Evolutionary conservation across 2,888 invertebrate species (phyloP), one percentile per base, ranked within the genome.

Genomic region (Lordiphosa andalusiaca): DNA sequence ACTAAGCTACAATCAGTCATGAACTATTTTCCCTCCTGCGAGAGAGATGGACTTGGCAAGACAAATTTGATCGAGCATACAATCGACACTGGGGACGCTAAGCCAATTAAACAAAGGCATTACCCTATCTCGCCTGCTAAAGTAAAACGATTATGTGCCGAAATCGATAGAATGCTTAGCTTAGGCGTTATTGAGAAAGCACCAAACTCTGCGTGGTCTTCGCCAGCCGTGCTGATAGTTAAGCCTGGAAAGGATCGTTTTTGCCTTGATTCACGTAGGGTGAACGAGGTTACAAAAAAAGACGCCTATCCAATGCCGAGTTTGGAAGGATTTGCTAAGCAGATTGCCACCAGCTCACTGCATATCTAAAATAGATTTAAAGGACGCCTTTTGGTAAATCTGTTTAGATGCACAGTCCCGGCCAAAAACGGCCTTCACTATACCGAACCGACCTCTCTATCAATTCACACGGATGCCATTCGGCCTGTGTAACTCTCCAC

Each of bases 91-190:
- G 21, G 21, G 7, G 23, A 37, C 5, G 48, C 48, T 1, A 37
- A 23, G 12, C 37, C 48, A 2, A 37, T 48, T 2, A 48, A 38
- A 6, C 48, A 48, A 6, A 37, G 38, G 9, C 25, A 23, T 38
- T 48, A 12, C 13, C 48, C 48, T 3, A 12, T 49, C 9, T 38
- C 48, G 6, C 38, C 48, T 2, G 48, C 48, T 4, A 12, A 36
- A 21, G 48, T 37, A 12, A 19, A 35, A 10, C 12, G 9, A 6
- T 23, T 41, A 23, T 23, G 23, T n/a, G 7, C 39, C 2, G 39
- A 16, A 16, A 16, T 39, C 4, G 39, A 39, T 2, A 16, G 39
- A 5, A 39, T 39, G 39, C 16, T 39, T 1, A 39, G 16, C 12
- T 10, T 13, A 39, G 39, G 23, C 2, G 41, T 41, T 6, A 41